phyloP scores from a whole-genome alignment of 2,888 invertebrate species.

The Caprella mutica region DNA sequence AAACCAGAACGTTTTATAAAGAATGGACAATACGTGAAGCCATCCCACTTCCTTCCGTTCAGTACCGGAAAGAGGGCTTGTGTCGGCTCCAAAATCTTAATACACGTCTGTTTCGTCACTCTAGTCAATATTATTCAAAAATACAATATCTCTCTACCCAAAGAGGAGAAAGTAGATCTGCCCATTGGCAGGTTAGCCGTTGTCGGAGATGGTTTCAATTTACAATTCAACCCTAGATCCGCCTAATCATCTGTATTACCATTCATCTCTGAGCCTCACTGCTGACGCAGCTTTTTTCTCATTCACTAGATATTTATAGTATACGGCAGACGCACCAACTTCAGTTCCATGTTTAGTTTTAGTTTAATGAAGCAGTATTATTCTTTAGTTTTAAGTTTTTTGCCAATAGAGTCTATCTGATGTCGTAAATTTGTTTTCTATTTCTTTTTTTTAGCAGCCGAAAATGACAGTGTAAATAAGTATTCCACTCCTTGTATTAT shows the following conservation, averaged over 20 bases:
- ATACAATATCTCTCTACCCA: slow-evolving; percentile 24
- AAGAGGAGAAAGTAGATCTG: slow-evolving; percentile 14
- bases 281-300: too few species aligned
- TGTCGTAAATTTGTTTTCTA: not conserved
- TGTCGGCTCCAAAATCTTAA: slow-evolving; percentile 64
- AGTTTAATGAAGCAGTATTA: not conserved
- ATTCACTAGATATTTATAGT: too few species aligned
- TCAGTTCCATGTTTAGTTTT: not conserved
- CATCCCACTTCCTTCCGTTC: slow-evolving; percentile 69
- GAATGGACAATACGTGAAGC: slow-evolving; percentile 47
- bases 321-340: too few species aligned
- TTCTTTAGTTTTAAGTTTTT: not conserved
- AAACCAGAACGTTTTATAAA: slow-evolving; percentile 63
- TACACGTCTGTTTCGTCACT: slow-evolving; percentile 29
- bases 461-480: not conserved
- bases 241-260: slow-evolving; percentile 2
- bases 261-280: too few species aligned
- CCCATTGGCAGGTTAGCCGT: slow-evolving; percentile 27
- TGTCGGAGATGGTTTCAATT: slow-evolving; percentile 22
- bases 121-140: slow-evolving; percentile 25
- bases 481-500: not conserved
- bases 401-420: not conserved
- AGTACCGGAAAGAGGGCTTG: slow-evolving; percentile 77
- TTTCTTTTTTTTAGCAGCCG: not conserved
- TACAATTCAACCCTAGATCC: slow-evolving; percentile 17